Conservation (phyloP, 2,113 vertebrate species). For the Poicephalus gulielmi region DNA sequence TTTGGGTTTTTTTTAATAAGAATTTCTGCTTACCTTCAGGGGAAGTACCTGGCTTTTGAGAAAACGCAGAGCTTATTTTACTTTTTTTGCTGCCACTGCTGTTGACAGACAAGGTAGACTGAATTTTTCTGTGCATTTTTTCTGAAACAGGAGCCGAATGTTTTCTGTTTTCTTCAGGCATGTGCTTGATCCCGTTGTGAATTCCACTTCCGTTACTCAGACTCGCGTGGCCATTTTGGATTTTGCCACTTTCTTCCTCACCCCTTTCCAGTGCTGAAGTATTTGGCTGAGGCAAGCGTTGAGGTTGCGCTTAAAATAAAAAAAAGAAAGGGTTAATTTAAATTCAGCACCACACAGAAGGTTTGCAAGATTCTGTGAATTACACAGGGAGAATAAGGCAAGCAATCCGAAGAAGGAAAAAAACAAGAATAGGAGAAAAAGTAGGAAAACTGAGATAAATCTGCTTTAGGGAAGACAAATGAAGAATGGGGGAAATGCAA, state of each 20-base stretch:
- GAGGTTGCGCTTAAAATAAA: conserved; percentile 85
- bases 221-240: conserved; percentile 73
- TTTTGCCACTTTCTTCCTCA: conserved; percentile 77
- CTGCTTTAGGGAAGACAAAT: not conserved
- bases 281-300: conserved; percentile 78
- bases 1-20: not conserved
- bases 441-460: not conserved
- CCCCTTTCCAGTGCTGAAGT: conserved; percentile 70
- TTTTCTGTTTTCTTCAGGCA: conserved; percentile 75
- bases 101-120: conserved; percentile 93
- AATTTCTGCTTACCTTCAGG: conserved; percentile 87
- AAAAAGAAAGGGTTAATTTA: conserved; percentile 8
- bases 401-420: not conserved
- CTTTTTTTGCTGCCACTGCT: conserved; percentile 88
- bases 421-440: not conserved
- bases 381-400: not conserved
- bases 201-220: conserved; percentile 82
- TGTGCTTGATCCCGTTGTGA: conserved; percentile 68
- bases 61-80: conserved; percentile 87
- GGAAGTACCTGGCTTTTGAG: conserved; percentile 86
- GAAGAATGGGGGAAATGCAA: not conserved
- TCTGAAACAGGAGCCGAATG: conserved; percentile 86
- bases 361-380: not conserved
- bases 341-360: not conserved
- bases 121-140: conserved; percentile 92